Evolutionary conservation across 2,113 vertebrate species (phyloP).

Genomic region (Cervus canadensis): DNA sequence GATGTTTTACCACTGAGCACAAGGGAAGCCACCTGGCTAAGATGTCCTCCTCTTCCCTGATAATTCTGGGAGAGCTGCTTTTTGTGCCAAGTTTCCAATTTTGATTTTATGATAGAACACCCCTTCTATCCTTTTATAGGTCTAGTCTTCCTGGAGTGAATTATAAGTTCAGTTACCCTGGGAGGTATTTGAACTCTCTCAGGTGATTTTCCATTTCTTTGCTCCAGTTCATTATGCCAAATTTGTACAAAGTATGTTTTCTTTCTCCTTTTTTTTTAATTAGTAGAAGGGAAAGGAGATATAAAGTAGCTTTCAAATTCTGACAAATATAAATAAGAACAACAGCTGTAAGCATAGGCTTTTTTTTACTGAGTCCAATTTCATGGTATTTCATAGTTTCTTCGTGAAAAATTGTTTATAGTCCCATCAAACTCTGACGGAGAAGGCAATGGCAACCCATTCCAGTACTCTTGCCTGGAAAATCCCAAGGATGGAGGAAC

Average conservation of each 20-base stretch:
- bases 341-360: not conserved
- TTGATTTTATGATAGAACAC: not conserved
- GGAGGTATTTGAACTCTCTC: not conserved
- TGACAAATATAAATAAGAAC: not conserved
- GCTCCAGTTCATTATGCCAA: not conserved
- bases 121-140: not conserved
- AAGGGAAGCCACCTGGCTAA: not conserved
- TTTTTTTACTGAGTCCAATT: not conserved
- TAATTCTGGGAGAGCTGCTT: not conserved
- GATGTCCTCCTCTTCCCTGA: not conserved
- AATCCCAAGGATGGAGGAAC: too few species aligned
- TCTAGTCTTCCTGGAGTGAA: not conserved
- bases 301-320: not conserved
- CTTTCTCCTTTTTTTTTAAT: not conserved
- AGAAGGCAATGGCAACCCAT: too few species aligned
- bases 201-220: not conserved
- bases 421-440: rapidly evolving
- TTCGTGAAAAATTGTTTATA: not conserved
- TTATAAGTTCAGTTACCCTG: not conserved
- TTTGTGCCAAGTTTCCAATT: not conserved
- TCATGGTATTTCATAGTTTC: not conserved
- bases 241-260: not conserved
- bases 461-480: too few species aligned
- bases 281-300: not conserved
- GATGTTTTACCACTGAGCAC: not conserved